Evolutionary conservation across 1,140 invertebrate genomes (phyloP), one percentile per base, ranked within the genome.

Genomic region (Drosophila guanche): DNA sequence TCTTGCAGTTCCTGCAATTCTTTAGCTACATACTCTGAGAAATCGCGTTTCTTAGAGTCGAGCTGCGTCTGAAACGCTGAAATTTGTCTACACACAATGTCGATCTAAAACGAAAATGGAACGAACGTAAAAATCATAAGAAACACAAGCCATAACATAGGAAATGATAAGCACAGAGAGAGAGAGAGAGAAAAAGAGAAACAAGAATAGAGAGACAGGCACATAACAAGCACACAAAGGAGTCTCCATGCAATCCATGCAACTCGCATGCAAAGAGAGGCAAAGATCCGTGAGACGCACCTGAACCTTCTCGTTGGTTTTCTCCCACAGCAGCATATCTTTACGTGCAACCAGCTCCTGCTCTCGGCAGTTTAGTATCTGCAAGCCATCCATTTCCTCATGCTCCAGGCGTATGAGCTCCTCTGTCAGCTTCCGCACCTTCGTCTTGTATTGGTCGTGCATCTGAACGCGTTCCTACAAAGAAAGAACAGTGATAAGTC

Each of bases 31-130:
- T 93, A 93, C 62, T 93, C 91, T 45, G 92, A 92, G 71, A 93
- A 91, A 80, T 93, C 92, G 45, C 90, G 89, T 77, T 92, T 92
- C 89, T 93, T 94, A 67, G 89, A 92, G 68, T 92, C 92, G 73
- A 94, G 76, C 78, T 92, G 91, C 25, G 80, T 88, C 74, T 93
- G 92, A 75, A 94, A 90, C 62, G 92, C 92, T 58, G 91, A 91
- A 90, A 93, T 92, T 85, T 92, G 92, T 78, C 90, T 90, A 90
- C 93, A 93, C 90, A 94, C 93, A 77, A 92, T 92, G 91, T 93
- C 92, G 90, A 93, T 93, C 94, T 94, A 94, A 83, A 92, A 86
- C 90, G 88, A 90, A 89, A 92, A 91, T 83, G 43, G 79, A 80
- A 90, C 66, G 58, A 79, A 89, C 89, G 14, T 77, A 91, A 88